These are phyloP conservation scores for Amazona vittata DNA, from an alignment of 2,113 vertebrate genomes.

Conservation along the genomic window DNA sequence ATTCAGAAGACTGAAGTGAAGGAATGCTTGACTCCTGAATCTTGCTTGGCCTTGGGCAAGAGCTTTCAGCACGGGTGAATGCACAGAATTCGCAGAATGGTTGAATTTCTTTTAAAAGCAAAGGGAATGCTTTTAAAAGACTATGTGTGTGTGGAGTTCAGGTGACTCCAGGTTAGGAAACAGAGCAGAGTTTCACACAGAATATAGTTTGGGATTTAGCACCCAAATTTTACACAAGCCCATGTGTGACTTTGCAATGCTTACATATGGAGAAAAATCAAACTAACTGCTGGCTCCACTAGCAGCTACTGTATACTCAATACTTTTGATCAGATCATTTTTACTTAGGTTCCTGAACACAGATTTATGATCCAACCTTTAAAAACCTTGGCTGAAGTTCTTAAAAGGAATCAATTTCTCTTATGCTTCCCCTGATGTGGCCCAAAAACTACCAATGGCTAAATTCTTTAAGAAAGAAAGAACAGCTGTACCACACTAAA, in stretches of 20 bases:
- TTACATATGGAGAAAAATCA: not conserved
- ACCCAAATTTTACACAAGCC: not conserved
- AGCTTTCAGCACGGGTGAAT: not conserved
- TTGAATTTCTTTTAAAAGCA: not conserved
- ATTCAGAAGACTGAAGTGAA: not conserved
- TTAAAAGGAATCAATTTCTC: not conserved
- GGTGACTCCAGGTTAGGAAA: not conserved
- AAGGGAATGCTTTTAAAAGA: not conserved
- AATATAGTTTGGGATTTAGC: not conserved
- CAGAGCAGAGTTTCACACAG: not conserved
- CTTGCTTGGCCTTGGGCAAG: not conserved
- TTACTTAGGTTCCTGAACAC: not conserved
- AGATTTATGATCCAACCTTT: slow-evolving; percentile 5
- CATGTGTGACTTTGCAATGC: not conserved
- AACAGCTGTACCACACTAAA: not conserved
- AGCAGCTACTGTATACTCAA: not conserved
- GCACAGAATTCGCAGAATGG: not conserved
- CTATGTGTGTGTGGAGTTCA: not conserved
- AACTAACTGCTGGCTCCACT: not conserved
- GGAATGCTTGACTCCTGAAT: not conserved
- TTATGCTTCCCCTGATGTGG: not conserved
- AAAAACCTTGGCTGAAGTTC: slow-evolving; percentile 29
- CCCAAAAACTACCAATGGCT: not conserved
- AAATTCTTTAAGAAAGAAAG: not conserved
- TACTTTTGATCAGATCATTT: slow-evolving; percentile 9